Evolutionary conservation across 2,888 invertebrate species (phyloP), one percentile per base, ranked within the genome.

Genomic region (Drosophila yooni): DNA sequence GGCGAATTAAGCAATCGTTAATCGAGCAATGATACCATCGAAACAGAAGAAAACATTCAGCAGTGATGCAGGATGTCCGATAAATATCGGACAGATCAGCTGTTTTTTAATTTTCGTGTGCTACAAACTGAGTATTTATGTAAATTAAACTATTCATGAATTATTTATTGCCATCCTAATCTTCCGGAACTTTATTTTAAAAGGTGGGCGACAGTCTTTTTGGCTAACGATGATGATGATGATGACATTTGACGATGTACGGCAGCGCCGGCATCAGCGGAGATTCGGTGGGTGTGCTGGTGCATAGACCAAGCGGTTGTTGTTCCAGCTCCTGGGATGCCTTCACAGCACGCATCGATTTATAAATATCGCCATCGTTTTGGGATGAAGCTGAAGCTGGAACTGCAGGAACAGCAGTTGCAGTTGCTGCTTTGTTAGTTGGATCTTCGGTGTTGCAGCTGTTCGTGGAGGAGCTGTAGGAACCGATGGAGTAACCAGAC

Each of bases 251-350:
- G 86, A 2, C 92, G 89, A 60, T 93, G 91, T n/a, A 76, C 0
- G 87, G 91, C 68, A 87, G 53, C 3, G 72, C 58, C 1, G 90
- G 91, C 57, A 88, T 27, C 36, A 86, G 40, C 5, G 91, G 91
- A 1, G 88, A 91, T 65, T 91, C 93, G 52, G 93, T 92, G 69
- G 92, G 92, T 51, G 92, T 92, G 62, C 92, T 92, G 21, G 92
- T 92, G 61, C 90, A 91, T 29, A 88, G 40, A 7, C 81, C 79
- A 36, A 74, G 70, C 1, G 76, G 75, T 25, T 79, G 83, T 27
- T 65, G 50, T 46, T 86, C 91, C 51, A 92, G 62, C 64, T 92
- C 92, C 51, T 92, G 92, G 0, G 91, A 79, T 1, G 92, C 92
- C 66, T 92, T 92, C 1, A 92, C 77, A 0, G 90, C 54, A 11